These are phyloP conservation scores for Anneissia japonica DNA, from an alignment of 35 echinoderm and acorn worm genomes.

Conservation along the genomic window DNA sequence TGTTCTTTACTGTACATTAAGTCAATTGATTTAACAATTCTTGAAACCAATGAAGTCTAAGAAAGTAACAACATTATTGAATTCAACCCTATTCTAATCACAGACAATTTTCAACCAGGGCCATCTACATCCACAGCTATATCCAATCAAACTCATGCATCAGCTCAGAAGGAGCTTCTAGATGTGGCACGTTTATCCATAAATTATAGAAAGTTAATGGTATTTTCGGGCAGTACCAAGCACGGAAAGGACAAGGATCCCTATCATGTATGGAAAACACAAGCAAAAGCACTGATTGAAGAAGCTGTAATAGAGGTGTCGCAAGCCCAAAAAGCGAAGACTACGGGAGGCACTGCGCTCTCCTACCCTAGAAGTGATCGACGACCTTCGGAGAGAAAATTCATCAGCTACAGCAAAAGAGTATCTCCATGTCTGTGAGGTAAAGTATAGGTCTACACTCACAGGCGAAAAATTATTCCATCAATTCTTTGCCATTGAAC, in stretches of 20 bases:
- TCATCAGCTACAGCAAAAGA: neutral
- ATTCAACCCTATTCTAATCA: neutral
- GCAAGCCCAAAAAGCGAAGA: constrained; percentile 17
- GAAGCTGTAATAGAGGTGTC: constrained; percentile 23
- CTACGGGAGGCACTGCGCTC: constrained; percentile 24
- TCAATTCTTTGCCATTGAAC: neutral
- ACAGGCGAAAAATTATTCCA: constrained; percentile 15
- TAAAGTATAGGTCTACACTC: constrained; percentile 27
- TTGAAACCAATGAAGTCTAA: neutral
- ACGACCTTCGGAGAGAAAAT: neutral
- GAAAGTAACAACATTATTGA: neutral
- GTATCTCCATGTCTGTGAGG: neutral
- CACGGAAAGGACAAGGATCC: constrained; percentile 13
- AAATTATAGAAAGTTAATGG: constrained; percentile 22
- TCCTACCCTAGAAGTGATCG: constrained; percentile 36
- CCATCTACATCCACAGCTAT: neutral
- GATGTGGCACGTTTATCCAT: neutral
- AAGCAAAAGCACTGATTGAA: constrained; percentile 25
- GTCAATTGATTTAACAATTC: neutral
- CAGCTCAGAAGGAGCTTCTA: neutral
- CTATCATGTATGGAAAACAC: constrained; percentile 14
- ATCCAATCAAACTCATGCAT: neutral
- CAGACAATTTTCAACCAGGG: neutral
- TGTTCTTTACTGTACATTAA: neutral
- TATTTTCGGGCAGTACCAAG: constrained; percentile 13